A percentile compares a stretch with the other conserved stretches of the same genome.
These are phyloP conservation scores for Camponotus vicinus DNA, from an alignment of 1,140 invertebrate species.

Conservation along the genomic window DNA sequence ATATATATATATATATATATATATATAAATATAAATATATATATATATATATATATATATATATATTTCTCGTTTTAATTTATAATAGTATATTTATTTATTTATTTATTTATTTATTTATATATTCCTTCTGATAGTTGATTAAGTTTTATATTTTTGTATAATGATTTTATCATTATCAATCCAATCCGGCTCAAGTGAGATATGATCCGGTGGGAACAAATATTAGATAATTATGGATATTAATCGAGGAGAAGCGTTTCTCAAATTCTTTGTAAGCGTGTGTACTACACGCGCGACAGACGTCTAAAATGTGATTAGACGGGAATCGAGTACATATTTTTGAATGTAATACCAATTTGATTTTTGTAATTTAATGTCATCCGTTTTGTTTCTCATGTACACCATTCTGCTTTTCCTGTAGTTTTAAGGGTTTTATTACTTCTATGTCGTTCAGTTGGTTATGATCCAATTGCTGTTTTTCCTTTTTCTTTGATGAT, in stretches of 20 bases:
- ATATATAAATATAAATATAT: no score
- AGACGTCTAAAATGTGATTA: slow-evolving; percentile 60
- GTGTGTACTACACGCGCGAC: not conserved
- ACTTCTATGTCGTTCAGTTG: slow-evolving; percentile 76
- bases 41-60: no score
- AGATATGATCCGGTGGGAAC: not conserved
- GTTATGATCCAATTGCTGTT: slow-evolving; percentile 75
- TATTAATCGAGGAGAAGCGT: slow-evolving; percentile 15
- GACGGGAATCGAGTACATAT: slow-evolving; percentile 67
- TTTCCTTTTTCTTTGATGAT: slow-evolving; percentile 69
- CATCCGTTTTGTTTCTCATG: slow-evolving; percentile 82
- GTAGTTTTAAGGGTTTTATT: slow-evolving; percentile 78
- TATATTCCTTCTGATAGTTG: not conserved
- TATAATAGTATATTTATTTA: not conserved
- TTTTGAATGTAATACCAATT: slow-evolving; percentile 67
- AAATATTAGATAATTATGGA: slow-evolving; percentile 30
- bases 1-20: no score
- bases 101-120: not conserved
- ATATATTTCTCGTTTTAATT: not conserved
- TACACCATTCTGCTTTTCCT: slow-evolving; percentile 80
- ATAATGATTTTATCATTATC: not conserved
- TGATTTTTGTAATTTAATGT: slow-evolving; percentile 56
- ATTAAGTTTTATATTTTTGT: slow-evolving; percentile 6
- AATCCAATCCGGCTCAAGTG: not conserved
- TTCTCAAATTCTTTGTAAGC: slow-evolving; percentile 1